Conservation (phyloP, 2,888 invertebrate species). For the Aquatica leii region DNA sequence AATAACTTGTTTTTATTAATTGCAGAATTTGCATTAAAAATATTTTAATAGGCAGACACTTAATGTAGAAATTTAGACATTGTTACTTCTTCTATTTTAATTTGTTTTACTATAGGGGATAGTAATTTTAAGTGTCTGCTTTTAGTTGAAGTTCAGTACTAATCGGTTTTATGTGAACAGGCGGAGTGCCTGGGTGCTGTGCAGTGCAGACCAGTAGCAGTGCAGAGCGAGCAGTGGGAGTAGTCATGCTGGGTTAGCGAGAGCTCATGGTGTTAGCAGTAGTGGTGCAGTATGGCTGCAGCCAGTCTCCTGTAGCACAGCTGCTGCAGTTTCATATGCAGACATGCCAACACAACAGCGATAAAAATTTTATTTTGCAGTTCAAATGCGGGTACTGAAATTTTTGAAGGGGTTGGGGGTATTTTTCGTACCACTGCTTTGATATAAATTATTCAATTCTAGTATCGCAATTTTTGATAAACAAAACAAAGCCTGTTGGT, state of each 20-base stretch:
- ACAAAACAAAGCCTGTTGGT: too few species aligned
- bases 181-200: slow-evolving; percentile 47
- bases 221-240: slow-evolving; percentile 57
- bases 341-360: slow-evolving; percentile 26
- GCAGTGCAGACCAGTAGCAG: slow-evolving; percentile 55
- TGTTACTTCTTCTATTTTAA: background rate
- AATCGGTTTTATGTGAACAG: slow-evolving; percentile 47
- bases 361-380: too few species aligned
- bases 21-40: slow-evolving; percentile 28
- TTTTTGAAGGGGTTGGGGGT: too few species aligned
- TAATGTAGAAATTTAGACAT: slow-evolving; percentile 2
- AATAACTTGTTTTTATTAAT: slow-evolving; percentile 34
- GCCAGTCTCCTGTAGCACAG: slow-evolving; percentile 43
- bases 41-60: slow-evolving; percentile 16
- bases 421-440: too few species aligned
- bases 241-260: slow-evolving; percentile 42
- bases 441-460: too few species aligned
- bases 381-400: too few species aligned
- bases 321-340: slow-evolving; percentile 40
- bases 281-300: slow-evolving; percentile 44
- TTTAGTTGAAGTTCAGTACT: slow-evolving; percentile 32
- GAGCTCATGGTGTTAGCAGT: slow-evolving; percentile 40
- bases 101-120: background rate
- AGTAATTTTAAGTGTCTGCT: slow-evolving; percentile 24
- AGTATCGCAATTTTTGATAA: too few species aligned